Evolutionary conservation across 2,113 vertebrate genomes (phyloP).

Genomic region (Ceyx melanurus): DNA sequence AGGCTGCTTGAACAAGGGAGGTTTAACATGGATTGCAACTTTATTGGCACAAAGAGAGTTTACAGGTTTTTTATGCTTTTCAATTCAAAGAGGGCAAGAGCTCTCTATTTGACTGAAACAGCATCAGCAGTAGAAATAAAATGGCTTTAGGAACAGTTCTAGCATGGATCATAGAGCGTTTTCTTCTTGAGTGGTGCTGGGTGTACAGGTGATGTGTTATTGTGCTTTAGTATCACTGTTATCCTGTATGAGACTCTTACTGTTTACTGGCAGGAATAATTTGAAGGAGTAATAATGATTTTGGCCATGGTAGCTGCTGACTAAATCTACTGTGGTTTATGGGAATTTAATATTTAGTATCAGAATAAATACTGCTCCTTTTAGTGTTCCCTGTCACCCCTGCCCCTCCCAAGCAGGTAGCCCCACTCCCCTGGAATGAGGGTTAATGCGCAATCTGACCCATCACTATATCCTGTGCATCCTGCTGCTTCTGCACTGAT

Average conservation of each 20-base stretch:
- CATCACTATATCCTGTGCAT: background rate
- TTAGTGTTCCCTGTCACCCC: fast-evolving
- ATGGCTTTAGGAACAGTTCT: background rate
- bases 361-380: background rate
- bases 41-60: background rate
- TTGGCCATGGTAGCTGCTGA: background rate
- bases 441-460: background rate
- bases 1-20: background rate
- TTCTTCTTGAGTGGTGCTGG: background rate
- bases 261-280: background rate
- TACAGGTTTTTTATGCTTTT: background rate
- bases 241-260: background rate
- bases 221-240: background rate
- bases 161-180: background rate
- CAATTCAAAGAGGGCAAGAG: background rate
- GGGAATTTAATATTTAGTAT: background rate
- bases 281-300: background rate
- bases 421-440: background rate
- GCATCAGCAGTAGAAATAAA: background rate
- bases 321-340: background rate
- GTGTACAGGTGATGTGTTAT: background rate
- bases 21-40: background rate
- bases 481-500: background rate
- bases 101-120: background rate
- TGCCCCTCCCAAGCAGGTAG: background rate